Base-by-base conservation (phyloP, 2,113 vertebrate species). In the Uria lomvia region DNA sequence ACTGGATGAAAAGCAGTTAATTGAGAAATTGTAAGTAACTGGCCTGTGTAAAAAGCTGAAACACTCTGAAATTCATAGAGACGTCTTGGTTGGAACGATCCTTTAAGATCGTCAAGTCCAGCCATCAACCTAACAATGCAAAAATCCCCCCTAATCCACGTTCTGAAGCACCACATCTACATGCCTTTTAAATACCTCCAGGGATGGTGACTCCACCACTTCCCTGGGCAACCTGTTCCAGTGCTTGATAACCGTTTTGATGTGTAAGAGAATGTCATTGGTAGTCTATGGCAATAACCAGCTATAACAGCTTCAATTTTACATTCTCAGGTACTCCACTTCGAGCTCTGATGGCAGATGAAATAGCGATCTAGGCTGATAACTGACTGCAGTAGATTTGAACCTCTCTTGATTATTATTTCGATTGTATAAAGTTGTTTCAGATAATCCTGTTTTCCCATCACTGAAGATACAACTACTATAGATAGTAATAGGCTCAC, bases 1-100 rank as follows among this genome's bases (percentile, higher is more conserved):
- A 24, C 91, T 99, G 97, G 99, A 99, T 96, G 99, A 99, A 97
- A 99, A 99, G 94, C 98, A 99, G 95, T 98, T 99, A 91, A 99
- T 99, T 98, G 98, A 99, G 98, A 99, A 98, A 98, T 97, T 99
- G 98, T 99, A 98, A 98, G 98, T 97, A 93, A 18, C n/a, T 93
- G 30, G 10, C 13, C 29, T 73, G 19, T 29, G 15, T 72, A 19
- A 95, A 95, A 90, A 60, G 36, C 65, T 90, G 56, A 72, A 12
- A 34, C 20, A 19, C 13, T 92, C 13, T 88, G 49, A 93, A 94
- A 76, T 92, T 43, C 29, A 15, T 66, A 43, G 40, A 45, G 43
- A 45, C 4, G 19, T 32, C 22, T 66, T 45, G 30, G 22, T 43
- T 45, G 63, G 63, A 66, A 66, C 22, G 32, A 30, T 32, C 42